Percentiles rank a stretch among this genome's conserved stretches.
Conservation (phyloP, 1,140 invertebrate species). For the Leucophenga varia region DNA sequence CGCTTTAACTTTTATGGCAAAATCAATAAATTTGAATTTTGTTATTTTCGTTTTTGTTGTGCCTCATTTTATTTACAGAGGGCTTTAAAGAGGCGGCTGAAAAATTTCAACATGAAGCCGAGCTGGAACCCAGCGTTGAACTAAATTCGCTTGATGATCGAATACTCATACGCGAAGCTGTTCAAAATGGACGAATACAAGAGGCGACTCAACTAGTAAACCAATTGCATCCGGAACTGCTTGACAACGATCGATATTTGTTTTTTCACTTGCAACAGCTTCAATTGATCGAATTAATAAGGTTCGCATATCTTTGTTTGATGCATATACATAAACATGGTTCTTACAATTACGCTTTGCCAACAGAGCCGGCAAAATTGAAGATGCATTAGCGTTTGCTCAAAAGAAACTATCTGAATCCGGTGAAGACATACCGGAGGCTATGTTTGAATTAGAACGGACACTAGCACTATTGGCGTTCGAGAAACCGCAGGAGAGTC, state of each 20-base stretch:
- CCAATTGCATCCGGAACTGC: slow-evolving; percentile 88
- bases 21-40: not conserved
- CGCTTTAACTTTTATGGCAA: slow-evolving; percentile 7
- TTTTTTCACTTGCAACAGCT: slow-evolving; percentile 97
- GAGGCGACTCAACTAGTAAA: slow-evolving; percentile 93
- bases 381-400: slow-evolving; percentile 93
- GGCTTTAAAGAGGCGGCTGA: slow-evolving; percentile 98
- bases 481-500: slow-evolving; percentile 91
- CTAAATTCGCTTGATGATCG: slow-evolving; percentile 88
- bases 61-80: slow-evolving; percentile 63
- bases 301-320: slow-evolving; percentile 51
- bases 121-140: slow-evolving; percentile 82
- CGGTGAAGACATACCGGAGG: slow-evolving; percentile 83
- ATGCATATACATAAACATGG: not conserved
- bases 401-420: slow-evolving; percentile 91
- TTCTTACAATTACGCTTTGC: not conserved
- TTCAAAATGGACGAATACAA: slow-evolving; percentile 90
- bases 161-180: slow-evolving; percentile 91
- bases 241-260: slow-evolving; percentile 93
- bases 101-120: slow-evolving; percentile 94
- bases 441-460: slow-evolving; percentile 75
- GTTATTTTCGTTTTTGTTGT: not conserved
- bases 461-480: slow-evolving; percentile 95
- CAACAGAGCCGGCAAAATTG: slow-evolving; percentile 75
- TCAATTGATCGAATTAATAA: slow-evolving; percentile 91